These are phyloP conservation scores for Scortum barcoo DNA, from an alignment of 2,113 vertebrate species.

Conservation along the genomic window DNA sequence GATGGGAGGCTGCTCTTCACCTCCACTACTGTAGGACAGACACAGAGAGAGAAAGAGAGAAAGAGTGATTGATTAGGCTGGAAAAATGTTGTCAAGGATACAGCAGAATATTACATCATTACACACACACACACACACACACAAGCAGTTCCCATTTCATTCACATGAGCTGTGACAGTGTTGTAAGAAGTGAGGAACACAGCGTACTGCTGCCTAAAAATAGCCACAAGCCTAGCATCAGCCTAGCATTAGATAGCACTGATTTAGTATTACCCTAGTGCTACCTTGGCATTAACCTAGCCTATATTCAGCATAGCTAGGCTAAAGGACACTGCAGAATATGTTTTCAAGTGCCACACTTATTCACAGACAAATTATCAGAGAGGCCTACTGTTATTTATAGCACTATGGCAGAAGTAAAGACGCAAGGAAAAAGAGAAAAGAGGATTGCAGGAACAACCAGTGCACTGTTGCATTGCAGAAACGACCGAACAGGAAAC, in stretches of 20 bases:
- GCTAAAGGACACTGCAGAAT: slow-evolving; percentile 23
- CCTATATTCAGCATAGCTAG: neutral
- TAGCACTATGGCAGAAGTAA: neutral
- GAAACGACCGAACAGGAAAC: neutral
- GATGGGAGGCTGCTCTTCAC: slow-evolving; percentile 90
- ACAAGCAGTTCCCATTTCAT: slow-evolving; percentile 36
- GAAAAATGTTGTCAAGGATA: slow-evolving; percentile 27
- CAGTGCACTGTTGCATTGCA: neutral
- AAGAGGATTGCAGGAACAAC: neutral
- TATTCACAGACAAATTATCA: slow-evolving; percentile 2
- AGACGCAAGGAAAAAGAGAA: neutral
- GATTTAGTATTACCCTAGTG: neutral
- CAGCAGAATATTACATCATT: slow-evolving; percentile 49
- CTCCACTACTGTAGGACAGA: slow-evolving; percentile 84
- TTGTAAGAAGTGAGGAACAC: slow-evolving; percentile 48
- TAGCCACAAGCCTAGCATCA: slow-evolving; percentile 43
- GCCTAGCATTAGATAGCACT: slow-evolving; percentile 17
- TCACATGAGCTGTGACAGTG: slow-evolving; percentile 35
- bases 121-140: neutral
- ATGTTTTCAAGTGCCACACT: neutral
- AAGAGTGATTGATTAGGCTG: slow-evolving; percentile 41
- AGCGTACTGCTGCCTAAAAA: slow-evolving; percentile 52
- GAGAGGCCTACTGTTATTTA: slow-evolving; percentile 2
- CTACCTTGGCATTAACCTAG: slow-evolving; percentile 17
- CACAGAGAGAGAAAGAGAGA: slow-evolving; percentile 7